Conservation (phyloP, 2,797 vertebrate species). For the Pseudomugil gertrudae region DNA sequence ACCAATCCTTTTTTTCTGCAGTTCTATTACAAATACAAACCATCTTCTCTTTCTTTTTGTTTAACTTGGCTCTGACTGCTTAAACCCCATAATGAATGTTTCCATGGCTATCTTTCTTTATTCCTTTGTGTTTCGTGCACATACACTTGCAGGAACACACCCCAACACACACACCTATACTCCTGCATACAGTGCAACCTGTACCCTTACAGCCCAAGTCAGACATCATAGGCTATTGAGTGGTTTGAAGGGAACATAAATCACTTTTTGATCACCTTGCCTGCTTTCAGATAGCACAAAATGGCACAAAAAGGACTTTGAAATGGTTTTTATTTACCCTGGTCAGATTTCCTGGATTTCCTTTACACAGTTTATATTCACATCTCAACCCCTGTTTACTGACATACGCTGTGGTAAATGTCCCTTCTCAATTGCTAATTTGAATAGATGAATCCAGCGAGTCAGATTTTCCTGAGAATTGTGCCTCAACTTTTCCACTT, state of each 20-base stretch:
- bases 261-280: constrained; percentile 70
- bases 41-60: constrained; percentile 49
- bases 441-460: constrained; percentile 29
- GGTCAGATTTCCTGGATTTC: constrained; percentile 29
- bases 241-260: constrained; percentile 71
- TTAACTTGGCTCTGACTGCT: constrained; percentile 60
- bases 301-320: constrained; percentile 32
- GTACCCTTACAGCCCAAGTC: constrained; percentile 36
- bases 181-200: constrained; percentile 1
- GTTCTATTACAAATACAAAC: constrained; percentile 66
- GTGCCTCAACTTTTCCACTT: constrained; percentile 18
- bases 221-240: constrained; percentile 65
- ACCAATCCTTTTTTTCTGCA: constrained; percentile 24
- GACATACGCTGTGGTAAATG: constrained; percentile 2
- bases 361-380: constrained; percentile 16
- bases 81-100: constrained; percentile 65
- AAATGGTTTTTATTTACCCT: constrained; percentile 34
- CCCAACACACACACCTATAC: neutral
- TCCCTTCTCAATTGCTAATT: constrained; percentile 17
- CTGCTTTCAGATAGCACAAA: constrained; percentile 31
- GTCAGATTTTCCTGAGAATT: constrained; percentile 7
- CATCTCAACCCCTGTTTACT: neutral
- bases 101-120: constrained; percentile 35
- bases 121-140: constrained; percentile 15
- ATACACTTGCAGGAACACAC: constrained; percentile 29